These are phyloP conservation scores for Eidolon dupreanum DNA, from an alignment of 2,797 vertebrate genomes.

Conservation along the genomic window DNA sequence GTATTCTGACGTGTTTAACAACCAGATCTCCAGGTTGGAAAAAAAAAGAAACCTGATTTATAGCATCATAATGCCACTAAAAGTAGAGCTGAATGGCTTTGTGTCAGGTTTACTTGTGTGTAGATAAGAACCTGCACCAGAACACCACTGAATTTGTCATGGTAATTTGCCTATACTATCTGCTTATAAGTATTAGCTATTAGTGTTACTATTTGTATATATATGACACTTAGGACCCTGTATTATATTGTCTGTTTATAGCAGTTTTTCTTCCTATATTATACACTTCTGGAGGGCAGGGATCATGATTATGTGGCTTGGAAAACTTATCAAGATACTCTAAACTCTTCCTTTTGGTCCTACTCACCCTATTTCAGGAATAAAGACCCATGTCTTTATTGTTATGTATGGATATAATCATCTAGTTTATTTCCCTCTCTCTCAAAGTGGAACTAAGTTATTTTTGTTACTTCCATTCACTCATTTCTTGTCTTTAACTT, in stretches of 20 bases:
- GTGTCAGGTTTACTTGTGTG: rapidly evolving
- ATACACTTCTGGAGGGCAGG: neutral
- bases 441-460: neutral
- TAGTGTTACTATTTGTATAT: neutral
- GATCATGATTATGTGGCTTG: neutral
- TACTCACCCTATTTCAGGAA: neutral
- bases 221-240: neutral
- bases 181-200: neutral
- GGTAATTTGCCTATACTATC: neutral
- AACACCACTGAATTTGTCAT: neutral
- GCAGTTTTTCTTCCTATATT: neutral
- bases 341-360: neutral
- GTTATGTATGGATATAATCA: neutral
- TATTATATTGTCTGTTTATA: neutral
- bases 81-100: neutral
- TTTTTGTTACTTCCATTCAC: neutral
- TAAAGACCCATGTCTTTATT: neutral
- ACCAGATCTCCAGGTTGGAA: neutral
- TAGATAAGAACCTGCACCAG: neutral
- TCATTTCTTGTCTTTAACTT: neutral
- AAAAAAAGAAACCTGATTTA: neutral
- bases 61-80: neutral
- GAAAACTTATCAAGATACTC: neutral
- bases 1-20: neutral
- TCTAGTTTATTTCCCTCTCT: neutral